Percentiles rank a stretch among this genome's conserved stretches.
Evolutionary conservation across 2,797 vertebrate species (phyloP).

Genomic region (Onychomys leucogaster): DNA sequence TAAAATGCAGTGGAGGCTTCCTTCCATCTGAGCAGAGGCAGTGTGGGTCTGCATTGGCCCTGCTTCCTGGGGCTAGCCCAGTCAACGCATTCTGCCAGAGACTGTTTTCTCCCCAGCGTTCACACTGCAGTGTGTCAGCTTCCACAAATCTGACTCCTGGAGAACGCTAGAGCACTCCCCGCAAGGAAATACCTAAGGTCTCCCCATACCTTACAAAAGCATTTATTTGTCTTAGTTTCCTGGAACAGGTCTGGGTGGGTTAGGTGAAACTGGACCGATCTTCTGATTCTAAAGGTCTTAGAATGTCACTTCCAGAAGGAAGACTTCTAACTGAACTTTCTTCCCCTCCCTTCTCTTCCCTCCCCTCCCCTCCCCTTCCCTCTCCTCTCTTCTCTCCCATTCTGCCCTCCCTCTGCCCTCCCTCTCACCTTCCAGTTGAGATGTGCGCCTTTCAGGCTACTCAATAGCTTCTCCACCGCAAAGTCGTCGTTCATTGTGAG

Average conservation of each 20-base stretch:
- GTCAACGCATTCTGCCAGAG: neutral
- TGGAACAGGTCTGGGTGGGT: neutral
- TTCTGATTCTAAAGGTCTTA: conserved; percentile 21
- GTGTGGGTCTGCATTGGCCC: neutral
- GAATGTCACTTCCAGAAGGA: neutral
- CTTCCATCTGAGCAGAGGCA: neutral
- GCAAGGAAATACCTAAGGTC: neutral
- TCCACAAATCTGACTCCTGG: neutral
- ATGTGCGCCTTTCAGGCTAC: neutral
- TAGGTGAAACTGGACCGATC: neutral
- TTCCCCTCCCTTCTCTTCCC: fast-evolving
- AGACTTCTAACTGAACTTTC: neutral
- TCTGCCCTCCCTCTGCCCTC: fast-evolving
- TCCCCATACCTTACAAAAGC: neutral
- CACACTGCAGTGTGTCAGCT: too few species aligned
- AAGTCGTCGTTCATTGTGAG: neutral
- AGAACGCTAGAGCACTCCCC: neutral
- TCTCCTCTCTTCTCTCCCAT: fast-evolving
- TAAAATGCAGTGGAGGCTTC: neutral
- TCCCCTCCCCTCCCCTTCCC: neutral
- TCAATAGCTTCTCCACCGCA: neutral
- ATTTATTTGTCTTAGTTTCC: neutral
- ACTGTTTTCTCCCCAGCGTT: neutral
- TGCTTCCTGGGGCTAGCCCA: neutral
- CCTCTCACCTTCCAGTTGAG: neutral